A percentile compares a stretch with the other conserved stretches of the same genome.
phyloP scores from a whole-genome alignment of 2,888 invertebrate genomes.

The Xanthostigma xanthostigma region DNA sequence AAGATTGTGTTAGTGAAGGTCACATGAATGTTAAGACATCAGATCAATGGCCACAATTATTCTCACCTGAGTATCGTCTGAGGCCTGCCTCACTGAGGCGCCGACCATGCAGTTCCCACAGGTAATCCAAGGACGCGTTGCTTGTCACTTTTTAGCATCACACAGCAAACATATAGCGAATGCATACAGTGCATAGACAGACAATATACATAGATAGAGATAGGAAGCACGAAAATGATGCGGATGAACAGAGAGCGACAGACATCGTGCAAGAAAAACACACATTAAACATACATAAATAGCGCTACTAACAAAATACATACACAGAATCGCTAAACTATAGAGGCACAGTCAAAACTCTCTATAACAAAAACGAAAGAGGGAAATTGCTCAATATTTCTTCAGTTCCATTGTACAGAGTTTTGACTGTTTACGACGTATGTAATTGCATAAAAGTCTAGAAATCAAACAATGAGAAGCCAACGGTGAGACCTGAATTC shows the following conservation, averaged over 20 bases:
- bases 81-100: conserved; percentile 63
- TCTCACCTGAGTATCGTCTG: conserved; percentile 57
- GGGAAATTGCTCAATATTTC: too few species aligned
- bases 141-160: conserved; percentile 32
- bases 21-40: too few species aligned
- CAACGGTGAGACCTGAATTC: too few species aligned
- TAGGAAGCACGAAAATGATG: conserved; percentile 5
- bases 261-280: conserved; percentile 18
- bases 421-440: too few species aligned
- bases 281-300: conserved; percentile 6
- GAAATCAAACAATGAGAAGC: too few species aligned
- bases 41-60: too few species aligned
- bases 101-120: conserved; percentile 58
- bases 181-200: conserved; percentile 12
- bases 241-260: conserved; percentile 31
- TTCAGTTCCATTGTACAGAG: too few species aligned
- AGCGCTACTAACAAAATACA: conserved; percentile 5
- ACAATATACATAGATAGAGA: conserved; percentile 9
- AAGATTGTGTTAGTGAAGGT: too few species aligned
- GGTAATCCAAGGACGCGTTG: conserved; percentile 51
- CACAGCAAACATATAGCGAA: conserved; percentile 27
- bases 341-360: neutral
- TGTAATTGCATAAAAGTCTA: too few species aligned
- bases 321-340: too few species aligned
- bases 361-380: conserved; percentile 6